A percentile compares a stretch with the other conserved stretches of the same genome.
Conservation (phyloP, 2,797 vertebrate genomes). For the Anabacerthia variegaticeps region DNA sequence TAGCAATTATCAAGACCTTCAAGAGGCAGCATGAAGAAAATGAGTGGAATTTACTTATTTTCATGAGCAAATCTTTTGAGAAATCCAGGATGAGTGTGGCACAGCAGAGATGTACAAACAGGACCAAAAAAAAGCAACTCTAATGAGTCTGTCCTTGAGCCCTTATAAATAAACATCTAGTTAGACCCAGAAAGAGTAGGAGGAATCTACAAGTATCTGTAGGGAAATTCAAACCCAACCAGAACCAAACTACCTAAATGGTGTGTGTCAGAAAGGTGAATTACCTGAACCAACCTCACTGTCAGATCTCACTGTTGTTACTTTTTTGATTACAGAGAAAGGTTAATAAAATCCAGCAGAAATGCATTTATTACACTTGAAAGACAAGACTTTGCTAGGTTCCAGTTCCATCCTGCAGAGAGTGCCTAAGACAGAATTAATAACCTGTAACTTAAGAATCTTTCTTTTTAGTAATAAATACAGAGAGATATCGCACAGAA, state of each 20-base stretch:
- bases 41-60: not conserved
- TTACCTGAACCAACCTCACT: not conserved
- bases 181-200: not conserved
- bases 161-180: not conserved
- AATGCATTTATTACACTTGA: not conserved
- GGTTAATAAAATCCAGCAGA: conserved; percentile 10
- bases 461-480: not conserved
- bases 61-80: not conserved
- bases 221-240: not conserved
- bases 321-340: conserved; percentile 18
- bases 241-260: not conserved
- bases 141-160: not conserved
- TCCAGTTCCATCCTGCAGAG: not conserved
- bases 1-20: not conserved
- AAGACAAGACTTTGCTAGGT: not conserved
- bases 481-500: not conserved
- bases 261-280: not conserved
- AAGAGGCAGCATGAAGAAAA: not conserved
- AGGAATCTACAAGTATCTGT: not conserved
- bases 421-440: conserved; percentile 12
- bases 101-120: not conserved
- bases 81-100: not conserved
- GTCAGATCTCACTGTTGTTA: not conserved
- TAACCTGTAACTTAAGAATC: conserved; percentile 1
- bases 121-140: not conserved